phyloP scores from a whole-genome alignment of 1,140 invertebrate genomes.

The Drosophila gunungcola region DNA sequence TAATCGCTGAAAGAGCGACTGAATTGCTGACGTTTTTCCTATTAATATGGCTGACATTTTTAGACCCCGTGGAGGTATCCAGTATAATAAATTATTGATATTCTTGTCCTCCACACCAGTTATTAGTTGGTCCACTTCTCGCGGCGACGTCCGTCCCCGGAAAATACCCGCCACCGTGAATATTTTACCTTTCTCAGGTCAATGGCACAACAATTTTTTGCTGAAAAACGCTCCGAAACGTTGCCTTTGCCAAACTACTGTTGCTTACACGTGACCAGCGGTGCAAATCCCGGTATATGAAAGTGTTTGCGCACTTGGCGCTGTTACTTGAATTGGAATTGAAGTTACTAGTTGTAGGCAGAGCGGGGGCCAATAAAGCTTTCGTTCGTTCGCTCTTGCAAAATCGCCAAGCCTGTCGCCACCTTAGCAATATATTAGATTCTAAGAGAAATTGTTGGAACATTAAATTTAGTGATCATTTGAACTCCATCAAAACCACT shows the following conservation, averaged over 20 bases:
- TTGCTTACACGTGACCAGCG: constrained; percentile 88
- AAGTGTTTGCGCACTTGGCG: too few relatives aligned
- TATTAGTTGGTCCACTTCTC: constrained; percentile 88
- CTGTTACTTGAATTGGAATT: too few relatives aligned
- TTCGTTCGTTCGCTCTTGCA: too few relatives aligned
- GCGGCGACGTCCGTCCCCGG: constrained; percentile 88
- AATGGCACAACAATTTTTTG: constrained; percentile 92
- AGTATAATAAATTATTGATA: constrained; percentile 91
- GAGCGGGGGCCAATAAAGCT: too few relatives aligned
- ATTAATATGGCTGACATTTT: constrained; percentile 90
- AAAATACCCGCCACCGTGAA: constrained; percentile 90
- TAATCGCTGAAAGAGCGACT: constrained; percentile 90
- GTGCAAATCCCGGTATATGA: constrained; percentile 93
- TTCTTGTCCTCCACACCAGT: constrained; percentile 91
- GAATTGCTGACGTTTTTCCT: constrained; percentile 91
- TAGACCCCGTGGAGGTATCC: constrained; percentile 90
- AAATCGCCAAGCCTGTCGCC: too few relatives aligned
- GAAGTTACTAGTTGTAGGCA: too few relatives aligned
- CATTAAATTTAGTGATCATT: too few relatives aligned
- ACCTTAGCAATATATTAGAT: too few relatives aligned
- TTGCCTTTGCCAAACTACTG: constrained; percentile 88
- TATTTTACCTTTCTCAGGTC: constrained; percentile 88
- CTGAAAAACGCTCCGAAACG: constrained; percentile 90
- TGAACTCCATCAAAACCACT: too few relatives aligned
- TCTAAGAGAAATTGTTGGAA: too few relatives aligned